Percentiles rank a stretch among this genome's conserved stretches.
Conservation (phyloP, 2,888 invertebrate genomes). For the Rhagonycha lutea region DNA sequence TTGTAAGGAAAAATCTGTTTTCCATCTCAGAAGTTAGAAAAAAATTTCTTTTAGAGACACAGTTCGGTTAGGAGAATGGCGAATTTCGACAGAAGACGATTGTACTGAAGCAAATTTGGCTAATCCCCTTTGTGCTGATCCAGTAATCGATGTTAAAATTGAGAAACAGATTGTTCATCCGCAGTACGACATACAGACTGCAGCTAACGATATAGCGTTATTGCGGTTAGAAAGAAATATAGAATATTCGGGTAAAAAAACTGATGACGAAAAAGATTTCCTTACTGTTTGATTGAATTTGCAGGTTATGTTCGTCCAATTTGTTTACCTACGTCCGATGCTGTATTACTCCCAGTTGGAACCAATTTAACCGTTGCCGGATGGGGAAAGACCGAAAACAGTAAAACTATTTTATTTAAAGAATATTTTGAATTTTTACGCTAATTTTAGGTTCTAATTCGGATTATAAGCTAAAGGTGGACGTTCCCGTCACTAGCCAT, state of each 20-base stretch:
- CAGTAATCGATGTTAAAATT: constrained; percentile 48
- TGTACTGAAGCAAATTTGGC: constrained; percentile 17
- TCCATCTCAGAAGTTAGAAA: neutral
- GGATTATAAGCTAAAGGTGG: constrained; percentile 25
- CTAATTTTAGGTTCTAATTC: constrained; percentile 2
- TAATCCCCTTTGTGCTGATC: constrained; percentile 49
- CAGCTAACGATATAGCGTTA: constrained; percentile 55
- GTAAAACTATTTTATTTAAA: constrained; percentile 7
- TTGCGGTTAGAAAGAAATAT: constrained; percentile 56
- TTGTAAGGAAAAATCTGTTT: constrained; percentile 2
- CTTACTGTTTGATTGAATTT: neutral
- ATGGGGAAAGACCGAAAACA: constrained; percentile 23
- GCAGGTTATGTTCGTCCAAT: constrained; percentile 59
- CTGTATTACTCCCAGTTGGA: neutral
- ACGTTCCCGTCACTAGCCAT: constrained; percentile 21
- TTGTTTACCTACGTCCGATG: constrained; percentile 56
- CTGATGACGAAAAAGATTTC: neutral
- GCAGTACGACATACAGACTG: constrained; percentile 39
- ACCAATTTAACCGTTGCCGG: constrained; percentile 24
- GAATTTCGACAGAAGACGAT: neutral
- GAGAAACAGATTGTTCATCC: constrained; percentile 50
- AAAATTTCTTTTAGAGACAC: neutral
- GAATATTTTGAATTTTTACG: neutral
- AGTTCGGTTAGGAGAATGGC: neutral
- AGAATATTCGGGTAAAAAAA: constrained; percentile 52